Conservation (phyloP, 23 tunicate species). For the Oikopleura dioica region DNA sequence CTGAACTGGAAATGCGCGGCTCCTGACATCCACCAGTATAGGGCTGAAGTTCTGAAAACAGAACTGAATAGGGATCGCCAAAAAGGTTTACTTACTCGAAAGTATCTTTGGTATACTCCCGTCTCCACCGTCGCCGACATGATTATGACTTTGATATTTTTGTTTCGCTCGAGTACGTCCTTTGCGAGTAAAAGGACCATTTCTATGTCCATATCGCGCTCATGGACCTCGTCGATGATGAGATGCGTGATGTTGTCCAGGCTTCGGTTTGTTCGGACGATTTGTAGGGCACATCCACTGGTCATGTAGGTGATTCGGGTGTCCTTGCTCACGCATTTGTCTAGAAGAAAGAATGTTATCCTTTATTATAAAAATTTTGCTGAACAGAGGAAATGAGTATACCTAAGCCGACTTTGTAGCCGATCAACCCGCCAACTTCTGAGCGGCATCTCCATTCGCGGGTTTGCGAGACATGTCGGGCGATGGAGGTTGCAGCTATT, state of each 20-base stretch:
- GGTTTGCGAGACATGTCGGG: slow-evolving; percentile 40
- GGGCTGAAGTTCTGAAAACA: too few species aligned
- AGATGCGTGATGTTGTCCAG: not conserved
- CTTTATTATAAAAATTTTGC: too few species aligned
- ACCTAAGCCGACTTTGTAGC: too few species aligned
- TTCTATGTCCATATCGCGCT: slow-evolving; percentile 71
- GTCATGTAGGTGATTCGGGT: slow-evolving; percentile 73
- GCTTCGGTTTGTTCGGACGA: not conserved
- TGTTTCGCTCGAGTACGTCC: slow-evolving; percentile 30
- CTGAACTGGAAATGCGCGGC: too few species aligned
- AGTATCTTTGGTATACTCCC: slow-evolving; percentile 18
- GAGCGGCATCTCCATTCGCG: slow-evolving; percentile 38
- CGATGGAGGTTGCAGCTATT: slow-evolving; percentile 56
- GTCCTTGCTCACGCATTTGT: slow-evolving; percentile 51
- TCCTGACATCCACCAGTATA: too few species aligned
- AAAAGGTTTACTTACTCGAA: too few species aligned
- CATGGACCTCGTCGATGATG: slow-evolving; percentile 30
- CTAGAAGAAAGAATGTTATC: slow-evolving; percentile 77
- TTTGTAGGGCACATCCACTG: slow-evolving; percentile 26
- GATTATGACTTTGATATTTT: slow-evolving; percentile 23
- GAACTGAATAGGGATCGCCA: too few species aligned
- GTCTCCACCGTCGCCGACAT: slow-evolving; percentile 85
- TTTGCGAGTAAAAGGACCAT: slow-evolving; percentile 48
- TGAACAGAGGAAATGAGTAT: too few species aligned
- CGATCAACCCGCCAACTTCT: slow-evolving; percentile 72